Evolutionary conservation across 2,888 invertebrate genomes (phyloP), one percentile per base, ranked within the genome.

Genomic region (Hemithea aestivaria): DNA sequence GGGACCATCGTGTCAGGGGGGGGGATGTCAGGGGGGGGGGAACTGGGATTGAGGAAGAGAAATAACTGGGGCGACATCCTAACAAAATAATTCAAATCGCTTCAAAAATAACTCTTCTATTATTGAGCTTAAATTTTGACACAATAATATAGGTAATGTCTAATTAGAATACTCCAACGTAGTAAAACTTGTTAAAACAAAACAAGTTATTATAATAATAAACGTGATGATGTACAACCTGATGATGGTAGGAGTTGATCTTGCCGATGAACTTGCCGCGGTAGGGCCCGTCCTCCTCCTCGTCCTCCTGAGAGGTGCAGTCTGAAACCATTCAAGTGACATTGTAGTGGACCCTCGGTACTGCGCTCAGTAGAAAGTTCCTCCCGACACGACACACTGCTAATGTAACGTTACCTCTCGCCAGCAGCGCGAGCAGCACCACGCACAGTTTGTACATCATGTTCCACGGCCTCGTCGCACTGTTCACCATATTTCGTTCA

Each of bases 171-270:
- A n/a, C n/a, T n/a, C n/a, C n/a, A n/a, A n/a, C n/a, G n/a, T n/a
- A n/a, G n/a, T n/a, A n/a, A n/a, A n/a, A n/a, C n/a, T n/a, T n/a
- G n/a, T n/a, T n/a, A n/a, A n/a, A n/a, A n/a, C n/a, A n/a, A n/a
- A n/a, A n/a, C n/a, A n/a, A n/a, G n/a, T n/a, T n/a, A n/a, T n/a
- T n/a, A n/a, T n/a, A n/a, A n/a, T n/a, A n/a, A n/a, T n/a, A n/a
- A n/a, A n/a, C n/a, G n/a, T n/a, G n/a, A n/a, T n/a, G n/a, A n/a
- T n/a, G n/a, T n/a, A n/a, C n/a, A n/a, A 89, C 90, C 81, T 90
- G 96, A 72, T 97, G 96, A 74, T 96, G 96, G 68, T 96, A 96
- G 0, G 96, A 93, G 77, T 96, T 96, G 27, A 97, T 80, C 77
- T 94, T 94, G 4, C 96, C 96, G 38, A 97, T 83, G 56, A 90